Evolutionary conservation across 2,113 vertebrate species (phyloP).

Genomic region (Trachemys scripta): DNA sequence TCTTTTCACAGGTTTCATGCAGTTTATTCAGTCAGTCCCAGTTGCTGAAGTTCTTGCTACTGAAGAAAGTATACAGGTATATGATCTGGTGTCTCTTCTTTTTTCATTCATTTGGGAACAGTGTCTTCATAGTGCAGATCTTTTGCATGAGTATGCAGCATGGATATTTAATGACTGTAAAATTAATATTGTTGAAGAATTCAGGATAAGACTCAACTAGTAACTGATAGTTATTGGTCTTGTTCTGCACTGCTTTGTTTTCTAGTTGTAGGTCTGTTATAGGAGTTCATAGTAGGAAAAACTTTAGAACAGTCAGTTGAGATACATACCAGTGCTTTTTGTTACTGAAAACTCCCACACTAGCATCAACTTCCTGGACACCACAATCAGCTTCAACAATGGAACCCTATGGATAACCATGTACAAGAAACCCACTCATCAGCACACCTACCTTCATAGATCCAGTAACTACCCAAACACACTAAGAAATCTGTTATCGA

Average conservation of each 20-base stretch:
- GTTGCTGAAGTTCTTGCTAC: conserved; percentile 97
- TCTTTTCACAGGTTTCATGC: conserved; percentile 92
- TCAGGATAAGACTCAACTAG: background rate
- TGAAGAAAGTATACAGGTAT: conserved; percentile 97
- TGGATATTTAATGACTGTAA: background rate
- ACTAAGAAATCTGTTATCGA: no score
- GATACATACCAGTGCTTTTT: background rate
- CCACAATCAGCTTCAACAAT: no score
- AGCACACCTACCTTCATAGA: no score
- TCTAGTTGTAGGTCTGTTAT: background rate
- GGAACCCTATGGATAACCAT: no score
- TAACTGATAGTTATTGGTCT: background rate
- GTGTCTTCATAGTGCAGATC: accelerated
- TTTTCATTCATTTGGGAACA: background rate
- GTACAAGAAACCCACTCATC: no score
- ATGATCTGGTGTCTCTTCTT: background rate
- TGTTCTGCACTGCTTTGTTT: background rate
- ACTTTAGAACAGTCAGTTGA: background rate
- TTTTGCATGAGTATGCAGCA: background rate
- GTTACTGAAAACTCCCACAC: no score
- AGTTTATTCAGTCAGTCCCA: conserved; percentile 98
- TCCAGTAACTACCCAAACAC: no score
- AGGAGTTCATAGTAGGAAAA: no score
- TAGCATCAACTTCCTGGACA: no score
- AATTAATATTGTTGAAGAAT: background rate